Conservation (phyloP, 2,888 invertebrate genomes). For the Celastrina argiolus region DNA sequence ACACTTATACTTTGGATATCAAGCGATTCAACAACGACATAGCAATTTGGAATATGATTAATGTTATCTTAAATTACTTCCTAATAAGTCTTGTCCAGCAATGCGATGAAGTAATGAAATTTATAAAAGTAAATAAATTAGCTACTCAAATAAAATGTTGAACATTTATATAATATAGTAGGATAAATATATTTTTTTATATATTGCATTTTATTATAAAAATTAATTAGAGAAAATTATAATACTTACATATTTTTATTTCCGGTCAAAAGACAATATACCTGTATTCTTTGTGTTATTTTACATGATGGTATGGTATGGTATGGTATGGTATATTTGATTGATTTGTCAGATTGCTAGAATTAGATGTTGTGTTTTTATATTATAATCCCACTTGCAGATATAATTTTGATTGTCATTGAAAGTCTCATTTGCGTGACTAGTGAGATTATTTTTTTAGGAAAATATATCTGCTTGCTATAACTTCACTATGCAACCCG, state of each 20-base stretch:
- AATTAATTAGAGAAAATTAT: not conserved
- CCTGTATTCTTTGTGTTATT: not conserved
- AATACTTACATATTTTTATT: not conserved
- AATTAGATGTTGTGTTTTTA: not conserved
- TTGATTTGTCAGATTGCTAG: not conserved
- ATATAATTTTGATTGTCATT: not conserved
- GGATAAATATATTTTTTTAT: not conserved
- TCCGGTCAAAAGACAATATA: not conserved
- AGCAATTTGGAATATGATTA: not conserved
- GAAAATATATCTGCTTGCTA: not conserved
- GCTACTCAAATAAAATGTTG: not conserved
- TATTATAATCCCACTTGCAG: not conserved
- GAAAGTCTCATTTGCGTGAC: not conserved
- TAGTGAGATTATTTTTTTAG: not conserved
- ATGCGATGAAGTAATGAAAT: not conserved
- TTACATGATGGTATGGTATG: not conserved
- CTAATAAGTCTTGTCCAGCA: conserved; percentile 5
- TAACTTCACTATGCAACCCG: not conserved
- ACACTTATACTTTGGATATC: conserved; percentile 2
- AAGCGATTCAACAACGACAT: conserved; percentile 7
- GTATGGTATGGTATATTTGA: too few species aligned
- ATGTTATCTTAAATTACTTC: not conserved
- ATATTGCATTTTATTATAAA: not conserved
- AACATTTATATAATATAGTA: not conserved
- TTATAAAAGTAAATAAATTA: not conserved